Evolutionary conservation across 2,113 vertebrate species (phyloP).

Genomic region (Indicator indicator): DNA sequence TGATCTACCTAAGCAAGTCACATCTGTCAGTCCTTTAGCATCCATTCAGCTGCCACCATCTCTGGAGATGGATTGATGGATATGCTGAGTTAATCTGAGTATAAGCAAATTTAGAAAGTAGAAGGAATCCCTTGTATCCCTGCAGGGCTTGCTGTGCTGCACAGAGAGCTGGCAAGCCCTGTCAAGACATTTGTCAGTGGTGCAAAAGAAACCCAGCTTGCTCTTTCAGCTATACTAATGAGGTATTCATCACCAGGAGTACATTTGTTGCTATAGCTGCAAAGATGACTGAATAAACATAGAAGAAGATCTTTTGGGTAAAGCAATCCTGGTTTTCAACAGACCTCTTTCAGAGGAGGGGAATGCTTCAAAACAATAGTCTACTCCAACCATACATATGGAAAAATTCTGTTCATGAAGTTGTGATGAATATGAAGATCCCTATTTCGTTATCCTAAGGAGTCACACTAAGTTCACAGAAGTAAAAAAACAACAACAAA

Average conservation of each 20-base stretch:
- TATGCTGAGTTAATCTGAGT: background rate
- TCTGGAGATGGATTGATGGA: background rate
- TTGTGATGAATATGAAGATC: background rate
- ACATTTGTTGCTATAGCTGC: background rate
- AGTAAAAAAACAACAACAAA: background rate
- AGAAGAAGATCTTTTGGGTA: background rate
- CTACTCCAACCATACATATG: background rate
- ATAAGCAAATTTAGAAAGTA: background rate
- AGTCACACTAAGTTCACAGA: background rate
- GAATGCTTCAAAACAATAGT: background rate
- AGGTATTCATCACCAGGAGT: background rate
- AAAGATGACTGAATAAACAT: constrained; percentile 14
- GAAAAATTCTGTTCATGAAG: background rate
- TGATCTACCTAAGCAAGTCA: background rate
- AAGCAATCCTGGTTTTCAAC: background rate
- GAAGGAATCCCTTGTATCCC: background rate
- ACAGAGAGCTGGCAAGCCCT: background rate
- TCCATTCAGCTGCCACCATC: background rate
- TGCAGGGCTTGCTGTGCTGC: background rate
- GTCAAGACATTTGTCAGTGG: background rate
- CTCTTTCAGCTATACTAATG: background rate
- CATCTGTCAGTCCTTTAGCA: background rate
- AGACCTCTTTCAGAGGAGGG: background rate
- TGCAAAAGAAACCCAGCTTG: background rate
- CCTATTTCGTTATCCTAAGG: background rate